phyloP scores from a whole-genome alignment of 1,140 invertebrate species.

The Pachyrhynchus sulphureomaculatus region DNA sequence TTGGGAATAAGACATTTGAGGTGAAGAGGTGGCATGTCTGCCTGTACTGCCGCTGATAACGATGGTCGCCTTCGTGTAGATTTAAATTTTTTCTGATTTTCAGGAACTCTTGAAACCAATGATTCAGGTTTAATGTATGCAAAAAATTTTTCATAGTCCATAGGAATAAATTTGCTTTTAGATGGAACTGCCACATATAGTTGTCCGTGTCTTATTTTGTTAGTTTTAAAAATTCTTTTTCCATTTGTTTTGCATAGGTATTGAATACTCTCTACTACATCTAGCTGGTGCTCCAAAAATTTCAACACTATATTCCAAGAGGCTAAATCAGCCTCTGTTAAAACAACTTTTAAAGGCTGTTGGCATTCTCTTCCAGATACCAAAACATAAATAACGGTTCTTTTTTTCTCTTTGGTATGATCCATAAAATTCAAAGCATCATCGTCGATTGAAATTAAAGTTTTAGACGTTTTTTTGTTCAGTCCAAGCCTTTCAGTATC shows the following conservation, averaged over 20 bases:
- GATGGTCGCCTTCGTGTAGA: no score
- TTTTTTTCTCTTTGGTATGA: constrained; percentile 3
- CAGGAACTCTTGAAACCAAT: no score
- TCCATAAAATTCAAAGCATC: not conserved
- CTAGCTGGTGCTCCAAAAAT: constrained; percentile 1
- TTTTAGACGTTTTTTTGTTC: no score
- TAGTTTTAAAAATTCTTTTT: not conserved
- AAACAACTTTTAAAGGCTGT: not conserved
- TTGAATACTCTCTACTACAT: constrained; percentile 12
- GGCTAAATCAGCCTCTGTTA: not conserved
- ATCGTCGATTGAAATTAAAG: not conserved
- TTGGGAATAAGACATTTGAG: no score
- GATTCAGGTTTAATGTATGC: no score
- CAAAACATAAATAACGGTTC: constrained; percentile 15
- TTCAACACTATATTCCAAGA: constrained; percentile 5
- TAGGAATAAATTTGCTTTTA: not conserved
- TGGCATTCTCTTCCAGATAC: constrained; percentile 15
- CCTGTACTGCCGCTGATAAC: no score
- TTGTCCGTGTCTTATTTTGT: constrained; percentile 12
- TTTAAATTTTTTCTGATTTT: no score
- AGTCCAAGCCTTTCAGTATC: no score
- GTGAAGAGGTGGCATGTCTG: no score
- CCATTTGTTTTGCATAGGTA: constrained; percentile 6
- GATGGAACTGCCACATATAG: constrained; percentile 17
- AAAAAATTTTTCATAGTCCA: constrained; percentile 4